Percentiles rank a stretch among this genome's conserved stretches.
These are phyloP conservation scores for Tetramorium simillimum DNA, from an alignment of 1,140 invertebrate genomes.

Conservation along the genomic window DNA sequence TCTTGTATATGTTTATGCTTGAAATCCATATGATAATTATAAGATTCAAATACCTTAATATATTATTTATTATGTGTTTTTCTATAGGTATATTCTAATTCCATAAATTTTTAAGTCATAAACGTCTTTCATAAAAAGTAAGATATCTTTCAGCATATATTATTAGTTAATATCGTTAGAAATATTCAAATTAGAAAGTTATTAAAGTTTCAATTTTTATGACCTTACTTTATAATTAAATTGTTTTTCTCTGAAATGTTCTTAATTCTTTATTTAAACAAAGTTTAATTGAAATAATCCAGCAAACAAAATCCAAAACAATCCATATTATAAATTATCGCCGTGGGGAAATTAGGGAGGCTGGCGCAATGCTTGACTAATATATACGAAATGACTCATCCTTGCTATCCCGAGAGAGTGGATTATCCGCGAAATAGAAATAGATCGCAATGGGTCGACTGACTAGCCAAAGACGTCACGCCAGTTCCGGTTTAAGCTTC, in stretches of 20 bases:
- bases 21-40: not conserved
- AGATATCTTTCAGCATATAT: not conserved
- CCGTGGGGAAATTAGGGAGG: slow-evolving; percentile 40
- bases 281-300: not conserved
- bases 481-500: slow-evolving; percentile 62
- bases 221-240: not conserved
- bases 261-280: not conserved
- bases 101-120: not conserved
- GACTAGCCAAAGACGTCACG: slow-evolving; percentile 55
- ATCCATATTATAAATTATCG: slow-evolving; percentile 68
- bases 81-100: not conserved
- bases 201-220: not conserved
- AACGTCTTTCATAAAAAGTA: not conserved
- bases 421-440: slow-evolving; percentile 79
- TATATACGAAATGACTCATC: slow-evolving; percentile 77
- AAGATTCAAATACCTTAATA: not conserved
- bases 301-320: not conserved
- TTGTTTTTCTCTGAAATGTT: not conserved
- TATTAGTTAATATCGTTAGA: not conserved
- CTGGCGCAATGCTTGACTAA: slow-evolving; percentile 74
- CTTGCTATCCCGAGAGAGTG: slow-evolving; percentile 65
- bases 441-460: slow-evolving; percentile 74
- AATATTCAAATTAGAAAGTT: not conserved
- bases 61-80: not conserved
- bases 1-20: not conserved